These are phyloP conservation scores for Mormoops blainvillei DNA, from an alignment of 2,113 vertebrate genomes.

Conservation along the genomic window DNA sequence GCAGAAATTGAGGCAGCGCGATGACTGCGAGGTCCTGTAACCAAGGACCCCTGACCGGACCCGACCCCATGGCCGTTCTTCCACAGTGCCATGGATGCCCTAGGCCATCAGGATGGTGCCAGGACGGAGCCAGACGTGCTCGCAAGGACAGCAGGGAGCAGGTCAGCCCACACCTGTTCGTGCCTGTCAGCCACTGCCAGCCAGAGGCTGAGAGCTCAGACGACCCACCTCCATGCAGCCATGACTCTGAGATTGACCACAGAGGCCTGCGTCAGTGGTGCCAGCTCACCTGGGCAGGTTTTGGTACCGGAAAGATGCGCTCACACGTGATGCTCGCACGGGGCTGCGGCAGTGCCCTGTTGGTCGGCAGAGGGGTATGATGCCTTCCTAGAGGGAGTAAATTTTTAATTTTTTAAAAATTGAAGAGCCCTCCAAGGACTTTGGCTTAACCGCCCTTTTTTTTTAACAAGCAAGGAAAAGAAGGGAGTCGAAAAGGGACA, in stretches of 20 bases:
- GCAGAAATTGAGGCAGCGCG: neutral
- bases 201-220: neutral
- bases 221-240: neutral
- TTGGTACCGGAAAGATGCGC: accelerated
- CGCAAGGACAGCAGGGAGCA: neutral
- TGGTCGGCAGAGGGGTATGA: too few relatives aligned
- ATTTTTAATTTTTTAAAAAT: neutral
- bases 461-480: neutral
- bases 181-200: neutral
- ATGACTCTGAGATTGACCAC: neutral
- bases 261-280: accelerated
- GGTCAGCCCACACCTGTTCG: too few relatives aligned
- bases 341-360: neutral
- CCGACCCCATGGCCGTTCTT: accelerated
- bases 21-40: accelerated
- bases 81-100: accelerated
- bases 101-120: neutral
- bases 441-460: neutral
- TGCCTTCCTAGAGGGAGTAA: neutral
- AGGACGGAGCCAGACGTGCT: neutral
- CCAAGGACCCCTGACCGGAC: accelerated
- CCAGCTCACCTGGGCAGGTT: neutral
- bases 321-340: too few relatives aligned
- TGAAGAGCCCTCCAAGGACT: neutral
- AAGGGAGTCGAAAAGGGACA: neutral